These are phyloP conservation scores for Eupleurogrammus muticus DNA, from an alignment of 2,797 vertebrate species.

Conservation along the genomic window DNA sequence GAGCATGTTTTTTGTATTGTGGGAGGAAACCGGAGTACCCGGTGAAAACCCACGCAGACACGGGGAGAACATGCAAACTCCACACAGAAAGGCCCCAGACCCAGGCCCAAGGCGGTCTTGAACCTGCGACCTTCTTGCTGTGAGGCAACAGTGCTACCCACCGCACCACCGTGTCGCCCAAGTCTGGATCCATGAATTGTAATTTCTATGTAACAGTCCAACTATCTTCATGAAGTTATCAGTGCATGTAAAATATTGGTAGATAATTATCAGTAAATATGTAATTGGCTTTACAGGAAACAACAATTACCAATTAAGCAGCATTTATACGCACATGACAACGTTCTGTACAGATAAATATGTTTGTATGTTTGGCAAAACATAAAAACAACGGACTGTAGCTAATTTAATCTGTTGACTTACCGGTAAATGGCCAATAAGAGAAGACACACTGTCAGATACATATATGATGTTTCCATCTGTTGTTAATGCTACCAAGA, in stretches of 20 bases:
- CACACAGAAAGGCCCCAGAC: too few species aligned
- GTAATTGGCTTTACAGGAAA: too few species aligned
- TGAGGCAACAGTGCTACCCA: too few species aligned
- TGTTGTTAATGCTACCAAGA: constrained; percentile 90
- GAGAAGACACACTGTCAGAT: constrained; percentile 89
- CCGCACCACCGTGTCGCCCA: too few species aligned
- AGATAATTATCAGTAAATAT: background rate
- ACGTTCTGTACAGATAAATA: background rate
- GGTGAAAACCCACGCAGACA: too few species aligned
- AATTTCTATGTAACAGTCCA: background rate
- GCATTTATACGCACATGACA: background rate
- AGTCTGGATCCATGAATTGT: too few species aligned
- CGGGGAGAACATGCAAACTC: too few species aligned
- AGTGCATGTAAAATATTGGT: background rate
- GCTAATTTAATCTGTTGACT: constrained; percentile 72
- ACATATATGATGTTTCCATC: constrained; percentile 95
- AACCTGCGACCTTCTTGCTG: too few species aligned
- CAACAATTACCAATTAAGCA: background rate
- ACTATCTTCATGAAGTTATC: background rate
- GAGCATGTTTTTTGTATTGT: too few species aligned
- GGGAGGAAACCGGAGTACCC: too few species aligned
- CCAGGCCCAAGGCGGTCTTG: too few species aligned
- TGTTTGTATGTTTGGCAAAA: background rate
- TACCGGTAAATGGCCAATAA: constrained; percentile 95
- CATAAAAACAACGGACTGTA: background rate